Percentiles rank a stretch among this genome's conserved stretches.
Evolutionary conservation across 1,140 invertebrate genomes (phyloP).

Genomic region (Coenobita brevimanus): DNA sequence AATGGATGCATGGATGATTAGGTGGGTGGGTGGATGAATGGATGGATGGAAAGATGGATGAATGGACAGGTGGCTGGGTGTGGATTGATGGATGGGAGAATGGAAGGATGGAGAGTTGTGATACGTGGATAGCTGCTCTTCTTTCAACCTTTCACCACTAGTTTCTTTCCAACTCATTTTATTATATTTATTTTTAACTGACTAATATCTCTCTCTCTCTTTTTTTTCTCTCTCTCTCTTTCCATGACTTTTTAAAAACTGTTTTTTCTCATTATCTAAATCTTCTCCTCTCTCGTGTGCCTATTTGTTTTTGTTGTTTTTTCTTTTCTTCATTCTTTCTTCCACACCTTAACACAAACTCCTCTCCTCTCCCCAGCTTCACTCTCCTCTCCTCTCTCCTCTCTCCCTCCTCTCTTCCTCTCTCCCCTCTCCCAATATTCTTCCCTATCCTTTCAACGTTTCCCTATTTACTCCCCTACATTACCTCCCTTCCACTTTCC

Average conservation of each 20-base stretch:
- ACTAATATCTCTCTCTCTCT: background rate
- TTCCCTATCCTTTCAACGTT: background rate
- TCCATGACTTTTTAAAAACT: background rate
- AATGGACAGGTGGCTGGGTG: too few species aligned
- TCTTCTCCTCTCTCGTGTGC: background rate
- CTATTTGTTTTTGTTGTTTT: background rate
- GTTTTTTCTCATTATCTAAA: too few species aligned
- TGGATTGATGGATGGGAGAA: background rate
- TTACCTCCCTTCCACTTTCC: background rate
- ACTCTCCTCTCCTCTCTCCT: background rate
- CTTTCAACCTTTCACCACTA: background rate
- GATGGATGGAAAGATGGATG: too few species aligned
- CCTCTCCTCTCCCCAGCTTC: background rate
- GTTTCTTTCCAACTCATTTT: background rate
- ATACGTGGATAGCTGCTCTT: background rate
- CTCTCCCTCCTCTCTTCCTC: background rate
- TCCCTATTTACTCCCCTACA: too few species aligned
- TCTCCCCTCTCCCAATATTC: background rate
- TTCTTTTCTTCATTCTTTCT: background rate
- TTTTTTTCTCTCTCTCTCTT: background rate
- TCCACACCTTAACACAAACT: background rate
- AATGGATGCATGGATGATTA: too few species aligned
- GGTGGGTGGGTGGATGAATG: too few species aligned
- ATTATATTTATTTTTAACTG: too few species aligned
- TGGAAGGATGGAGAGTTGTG: background rate